A percentile compares a stretch with the other conserved stretches of the same genome.
Evolutionary conservation across 2,113 vertebrate species (phyloP).

Genomic region (Pollachius pollachius): DNA sequence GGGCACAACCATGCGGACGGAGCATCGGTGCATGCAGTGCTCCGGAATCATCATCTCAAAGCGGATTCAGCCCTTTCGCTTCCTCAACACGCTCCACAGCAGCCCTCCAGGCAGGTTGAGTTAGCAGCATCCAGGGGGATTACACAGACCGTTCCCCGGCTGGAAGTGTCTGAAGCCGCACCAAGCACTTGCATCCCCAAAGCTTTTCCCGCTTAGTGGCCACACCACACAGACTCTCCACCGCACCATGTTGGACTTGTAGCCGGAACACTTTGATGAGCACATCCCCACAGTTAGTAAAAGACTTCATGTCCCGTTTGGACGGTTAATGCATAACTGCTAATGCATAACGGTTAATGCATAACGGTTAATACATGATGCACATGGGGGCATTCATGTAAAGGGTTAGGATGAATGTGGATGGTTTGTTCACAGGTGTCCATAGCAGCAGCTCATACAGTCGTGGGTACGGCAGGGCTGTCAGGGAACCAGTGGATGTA

Average conservation of each 20-base stretch:
- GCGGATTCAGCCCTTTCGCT: too few species aligned
- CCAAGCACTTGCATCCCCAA: too few species aligned
- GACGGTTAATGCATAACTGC: conserved; percentile 22
- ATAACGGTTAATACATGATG: conserved; percentile 30
- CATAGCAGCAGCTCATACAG: conserved; percentile 1
- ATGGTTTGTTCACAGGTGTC: conserved; percentile 12
- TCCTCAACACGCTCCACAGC: too few species aligned
- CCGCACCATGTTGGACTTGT: not conserved
- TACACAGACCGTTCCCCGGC: too few species aligned
- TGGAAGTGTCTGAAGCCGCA: too few species aligned
- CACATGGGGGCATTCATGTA: conserved; percentile 28
- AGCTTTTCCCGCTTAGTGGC: too few species aligned
- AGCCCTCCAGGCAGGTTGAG: too few species aligned
- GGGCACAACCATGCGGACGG: conserved; percentile 18
- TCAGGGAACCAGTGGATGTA: conserved; percentile 26
- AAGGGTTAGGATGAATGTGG: conserved; percentile 47
- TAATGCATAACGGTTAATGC: conserved; percentile 24
- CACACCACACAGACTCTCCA: conserved; percentile 6
- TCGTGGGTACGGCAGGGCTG: conserved; percentile 3
- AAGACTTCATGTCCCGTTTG: conserved; percentile 9
- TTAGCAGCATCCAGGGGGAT: too few species aligned
- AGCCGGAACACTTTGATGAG: not conserved
- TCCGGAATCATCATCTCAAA: too few species aligned
- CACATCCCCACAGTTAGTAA: conserved; percentile 48
- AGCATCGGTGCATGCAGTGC: conserved; percentile 47